Conservation (phyloP, 2,888 invertebrate species). For the Steromphala cineraria region DNA sequence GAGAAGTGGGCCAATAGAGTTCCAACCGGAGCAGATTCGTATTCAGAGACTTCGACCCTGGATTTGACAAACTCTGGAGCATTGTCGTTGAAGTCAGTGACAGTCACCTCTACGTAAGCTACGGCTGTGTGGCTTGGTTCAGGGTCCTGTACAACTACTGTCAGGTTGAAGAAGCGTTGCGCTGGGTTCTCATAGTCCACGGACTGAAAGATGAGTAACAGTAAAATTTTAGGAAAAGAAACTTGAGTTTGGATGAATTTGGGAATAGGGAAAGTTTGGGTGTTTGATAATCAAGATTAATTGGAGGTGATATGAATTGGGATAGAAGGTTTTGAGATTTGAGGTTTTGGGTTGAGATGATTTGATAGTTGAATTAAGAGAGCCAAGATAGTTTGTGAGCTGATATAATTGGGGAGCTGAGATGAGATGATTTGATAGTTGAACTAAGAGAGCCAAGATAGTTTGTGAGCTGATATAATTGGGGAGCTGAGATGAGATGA, state of each 20-base stretch:
- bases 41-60: constrained; percentile 81
- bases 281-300: too few species aligned
- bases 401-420: too few species aligned
- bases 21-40: constrained; percentile 92
- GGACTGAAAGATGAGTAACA: constrained; percentile 42
- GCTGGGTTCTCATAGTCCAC: constrained; percentile 69
- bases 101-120: constrained; percentile 96
- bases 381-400: too few species aligned
- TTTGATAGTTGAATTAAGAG: too few species aligned
- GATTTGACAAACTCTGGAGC: constrained; percentile 87
- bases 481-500: too few species aligned
- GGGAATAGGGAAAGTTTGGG: background rate
- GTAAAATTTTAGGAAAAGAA: background rate
- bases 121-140: constrained; percentile 81
- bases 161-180: constrained; percentile 69
- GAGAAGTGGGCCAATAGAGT: constrained; percentile 94
- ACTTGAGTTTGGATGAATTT: background rate
- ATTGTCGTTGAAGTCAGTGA: constrained; percentile 99
- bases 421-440: too few species aligned
- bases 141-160: constrained; percentile 68
- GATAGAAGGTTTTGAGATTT: too few species aligned
- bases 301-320: too few species aligned
- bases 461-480: too few species aligned
- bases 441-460: too few species aligned
- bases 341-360: too few species aligned